phyloP scores from a whole-genome alignment of 2,797 vertebrate species.

The Eptatretus atami region DNA sequence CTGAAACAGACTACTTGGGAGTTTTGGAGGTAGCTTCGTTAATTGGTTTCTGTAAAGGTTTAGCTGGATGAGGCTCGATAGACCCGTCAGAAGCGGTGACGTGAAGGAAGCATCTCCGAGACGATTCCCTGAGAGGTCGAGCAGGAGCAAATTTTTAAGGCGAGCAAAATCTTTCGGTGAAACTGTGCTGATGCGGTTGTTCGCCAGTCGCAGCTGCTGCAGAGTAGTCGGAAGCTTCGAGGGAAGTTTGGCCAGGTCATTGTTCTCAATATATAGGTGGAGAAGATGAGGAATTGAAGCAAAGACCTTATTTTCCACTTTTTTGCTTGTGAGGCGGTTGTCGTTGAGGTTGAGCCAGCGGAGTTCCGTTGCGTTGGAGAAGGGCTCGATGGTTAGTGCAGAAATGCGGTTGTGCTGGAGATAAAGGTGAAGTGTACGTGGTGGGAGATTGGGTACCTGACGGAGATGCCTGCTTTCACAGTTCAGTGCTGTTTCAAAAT shows the following conservation, averaged over 20 bases:
- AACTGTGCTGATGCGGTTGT: conserved; percentile 57
- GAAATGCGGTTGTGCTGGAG: conserved; percentile 89
- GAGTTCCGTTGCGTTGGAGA: conserved; percentile 41
- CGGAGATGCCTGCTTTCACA: conserved; percentile 86
- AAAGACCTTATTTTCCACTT: conserved; percentile 44
- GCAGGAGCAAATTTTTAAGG: conserved; percentile 38
- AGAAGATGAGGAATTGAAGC: conserved; percentile 39
- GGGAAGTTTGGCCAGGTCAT: conserved; percentile 57
- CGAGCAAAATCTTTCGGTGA: conserved; percentile 40
- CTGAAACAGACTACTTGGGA: conserved; percentile 40
- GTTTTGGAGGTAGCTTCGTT: conserved; percentile 46
- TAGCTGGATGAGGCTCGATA: conserved; percentile 64
- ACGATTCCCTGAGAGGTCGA: conserved; percentile 66
- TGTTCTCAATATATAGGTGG: conserved; percentile 51
- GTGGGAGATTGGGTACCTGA: conserved; percentile 38
- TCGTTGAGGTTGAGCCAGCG: conserved; percentile 78
- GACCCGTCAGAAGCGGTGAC: conserved; percentile 48
- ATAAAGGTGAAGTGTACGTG: conserved; percentile 55
- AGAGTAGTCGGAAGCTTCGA: conserved; percentile 35
- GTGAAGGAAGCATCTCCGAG: conserved; percentile 39
- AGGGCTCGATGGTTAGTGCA: conserved; percentile 38
- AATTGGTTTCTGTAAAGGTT: conserved; percentile 63
- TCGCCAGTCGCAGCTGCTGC: conserved; percentile 57
- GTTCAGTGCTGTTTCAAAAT: conserved; percentile 51
- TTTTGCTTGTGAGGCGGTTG: conserved; percentile 38